These are phyloP conservation scores for Graphium colonna DNA, from an alignment of 2,888 invertebrate genomes.

Conservation along the genomic window DNA sequence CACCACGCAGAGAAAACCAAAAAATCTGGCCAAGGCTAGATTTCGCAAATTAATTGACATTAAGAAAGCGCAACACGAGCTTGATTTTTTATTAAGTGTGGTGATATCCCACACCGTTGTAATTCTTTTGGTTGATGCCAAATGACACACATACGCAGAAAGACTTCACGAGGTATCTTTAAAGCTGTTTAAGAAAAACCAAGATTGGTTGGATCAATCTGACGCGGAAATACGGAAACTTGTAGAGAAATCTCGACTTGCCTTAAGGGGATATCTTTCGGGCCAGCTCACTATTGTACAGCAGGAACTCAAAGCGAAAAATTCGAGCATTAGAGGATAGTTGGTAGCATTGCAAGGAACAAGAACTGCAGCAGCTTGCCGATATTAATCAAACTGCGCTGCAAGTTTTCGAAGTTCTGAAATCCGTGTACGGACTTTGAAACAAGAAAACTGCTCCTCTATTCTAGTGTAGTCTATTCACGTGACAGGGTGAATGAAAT, in stretches of 20 bases:
- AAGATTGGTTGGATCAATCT: slow-evolving; percentile 26
- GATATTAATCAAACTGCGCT: slow-evolving; percentile 17
- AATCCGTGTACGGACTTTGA: slow-evolving; percentile 19
- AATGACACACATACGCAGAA: neutral
- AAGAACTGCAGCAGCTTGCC: slow-evolving; percentile 24
- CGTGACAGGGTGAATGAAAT: neutral
- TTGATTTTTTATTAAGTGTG: neutral
- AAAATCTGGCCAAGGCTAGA: slow-evolving; percentile 13
- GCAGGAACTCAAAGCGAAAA: slow-evolving; percentile 6
- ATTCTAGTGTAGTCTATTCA: slow-evolving; percentile 16
- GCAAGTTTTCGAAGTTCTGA: slow-evolving; percentile 23
- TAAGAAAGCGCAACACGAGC: neutral
- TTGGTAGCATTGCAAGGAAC: slow-evolving; percentile 25
- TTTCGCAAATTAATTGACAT: slow-evolving; percentile 1
- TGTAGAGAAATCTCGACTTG: slow-evolving; percentile 10
- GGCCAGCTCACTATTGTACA: neutral
- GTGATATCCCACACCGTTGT: neutral
- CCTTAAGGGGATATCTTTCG: no score
- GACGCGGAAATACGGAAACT: slow-evolving; percentile 18
- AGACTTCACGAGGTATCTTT: no score
- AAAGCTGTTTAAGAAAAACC: slow-evolving; percentile 22
- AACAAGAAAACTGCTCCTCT: slow-evolving; percentile 19
- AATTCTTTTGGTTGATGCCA: neutral
- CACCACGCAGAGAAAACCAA: slow-evolving; percentile 17
- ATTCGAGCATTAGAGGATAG: slow-evolving; percentile 23